Percentiles rank a stretch among this genome's conserved stretches.
phyloP scores from a whole-genome alignment of 2,113 vertebrate genomes.

The Pampusana beccarii region DNA sequence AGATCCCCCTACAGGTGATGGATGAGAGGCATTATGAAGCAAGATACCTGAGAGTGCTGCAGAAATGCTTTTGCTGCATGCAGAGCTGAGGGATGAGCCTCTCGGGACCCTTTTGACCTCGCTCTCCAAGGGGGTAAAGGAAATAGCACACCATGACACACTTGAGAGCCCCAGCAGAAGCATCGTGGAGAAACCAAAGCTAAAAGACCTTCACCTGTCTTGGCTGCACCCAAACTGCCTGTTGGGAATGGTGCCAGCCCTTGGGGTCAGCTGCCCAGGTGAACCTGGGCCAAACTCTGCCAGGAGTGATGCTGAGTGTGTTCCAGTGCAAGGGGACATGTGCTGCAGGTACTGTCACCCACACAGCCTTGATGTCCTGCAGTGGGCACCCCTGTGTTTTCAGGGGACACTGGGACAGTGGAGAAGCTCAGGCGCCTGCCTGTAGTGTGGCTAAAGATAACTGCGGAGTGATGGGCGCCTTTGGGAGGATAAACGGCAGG shows the following conservation, averaged over 20 bases:
- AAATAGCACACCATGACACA: no score
- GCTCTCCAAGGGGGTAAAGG: not conserved
- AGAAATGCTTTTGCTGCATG: not conserved
- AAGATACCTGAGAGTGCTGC: not conserved
- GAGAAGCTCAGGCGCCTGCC: not conserved
- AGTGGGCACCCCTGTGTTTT: accelerated
- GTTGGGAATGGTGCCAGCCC: not conserved
- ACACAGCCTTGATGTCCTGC: not conserved
- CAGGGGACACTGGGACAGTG: not conserved
- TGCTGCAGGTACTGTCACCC: not conserved
- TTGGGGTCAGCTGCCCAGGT: not conserved
- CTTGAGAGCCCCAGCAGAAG: accelerated
- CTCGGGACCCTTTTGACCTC: not conserved
- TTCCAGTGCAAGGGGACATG: not conserved
- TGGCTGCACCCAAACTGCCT: not conserved
- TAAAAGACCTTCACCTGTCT: not conserved
- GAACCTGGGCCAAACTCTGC: not conserved
- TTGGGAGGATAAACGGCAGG: not conserved
- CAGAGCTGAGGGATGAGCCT: not conserved
- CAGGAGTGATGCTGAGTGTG: accelerated
- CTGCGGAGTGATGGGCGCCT: accelerated
- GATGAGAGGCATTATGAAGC: not conserved
- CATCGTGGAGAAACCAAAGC: not conserved
- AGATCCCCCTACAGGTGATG: not conserved
- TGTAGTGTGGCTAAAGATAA: not conserved